phyloP scores from a whole-genome alignment of 1,140 invertebrate genomes.

The Acyrthosiphon pisum region DNA sequence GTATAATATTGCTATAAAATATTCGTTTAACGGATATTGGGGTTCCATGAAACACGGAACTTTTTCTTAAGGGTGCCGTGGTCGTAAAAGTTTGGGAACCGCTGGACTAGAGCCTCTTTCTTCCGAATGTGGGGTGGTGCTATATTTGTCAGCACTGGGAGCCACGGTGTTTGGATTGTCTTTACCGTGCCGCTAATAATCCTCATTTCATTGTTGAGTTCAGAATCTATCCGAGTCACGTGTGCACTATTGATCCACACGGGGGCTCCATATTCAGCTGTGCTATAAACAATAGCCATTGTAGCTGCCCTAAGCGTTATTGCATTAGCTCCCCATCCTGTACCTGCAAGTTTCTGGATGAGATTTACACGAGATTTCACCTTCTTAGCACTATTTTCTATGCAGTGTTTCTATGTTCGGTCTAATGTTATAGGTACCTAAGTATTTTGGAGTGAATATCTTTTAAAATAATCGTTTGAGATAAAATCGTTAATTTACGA shows the following conservation, averaged over 20 bases:
- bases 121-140: not conserved
- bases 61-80: too few species aligned
- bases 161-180: constrained; percentile 60
- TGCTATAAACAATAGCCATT: constrained; percentile 47
- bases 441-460: constrained; percentile 3
- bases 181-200: constrained; percentile 61
- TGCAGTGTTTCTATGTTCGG: constrained; percentile 56
- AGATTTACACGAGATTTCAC: constrained; percentile 48
- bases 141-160: not conserved
- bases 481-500: not conserved
- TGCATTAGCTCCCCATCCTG: constrained; percentile 40
- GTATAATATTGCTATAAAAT: too few species aligned
- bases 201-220: constrained; percentile 51
- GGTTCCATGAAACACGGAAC: too few species aligned
- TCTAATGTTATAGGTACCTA: constrained; percentile 28
- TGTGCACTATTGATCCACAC: constrained; percentile 44
- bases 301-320: constrained; percentile 58
- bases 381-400: constrained; percentile 46
- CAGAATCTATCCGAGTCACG: constrained; percentile 28
- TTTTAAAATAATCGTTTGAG: not conserved
- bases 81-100: too few species aligned
- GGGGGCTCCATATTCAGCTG: constrained; percentile 57
- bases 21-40: too few species aligned
- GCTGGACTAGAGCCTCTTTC: not conserved
- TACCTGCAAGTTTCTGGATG: constrained; percentile 41